Conservation (phyloP, 1,140 invertebrate genomes). For the Spodoptera litura region DNA sequence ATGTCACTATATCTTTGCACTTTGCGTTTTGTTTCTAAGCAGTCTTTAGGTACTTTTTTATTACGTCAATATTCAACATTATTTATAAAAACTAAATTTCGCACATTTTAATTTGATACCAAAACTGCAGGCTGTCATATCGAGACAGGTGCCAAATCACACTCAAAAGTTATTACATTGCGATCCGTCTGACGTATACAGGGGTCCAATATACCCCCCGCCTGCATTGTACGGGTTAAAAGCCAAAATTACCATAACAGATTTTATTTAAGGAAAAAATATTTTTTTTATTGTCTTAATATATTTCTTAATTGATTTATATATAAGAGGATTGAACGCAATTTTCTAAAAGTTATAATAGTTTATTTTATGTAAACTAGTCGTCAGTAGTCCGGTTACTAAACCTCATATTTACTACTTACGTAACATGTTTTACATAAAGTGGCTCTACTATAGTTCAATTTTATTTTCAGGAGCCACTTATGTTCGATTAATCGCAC, state of each 20-base stretch:
- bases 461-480: neutral
- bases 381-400: too few species aligned
- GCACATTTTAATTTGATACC: conserved; percentile 2
- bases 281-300: neutral
- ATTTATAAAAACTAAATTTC: neutral
- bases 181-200: neutral
- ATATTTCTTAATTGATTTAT: neutral
- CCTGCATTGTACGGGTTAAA: conserved; percentile 20
- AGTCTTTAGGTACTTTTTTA: too few species aligned
- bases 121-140: neutral
- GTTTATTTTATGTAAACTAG: too few species aligned
- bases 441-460: neutral
- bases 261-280: conserved; percentile 11
- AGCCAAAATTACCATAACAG: conserved; percentile 19
- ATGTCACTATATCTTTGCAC: too few species aligned
- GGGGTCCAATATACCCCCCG: conserved; percentile 38
- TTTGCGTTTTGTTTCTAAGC: too few species aligned
- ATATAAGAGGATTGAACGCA: too few species aligned
- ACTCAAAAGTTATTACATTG: neutral
- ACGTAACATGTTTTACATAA: too few species aligned
- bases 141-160: conserved; percentile 6
- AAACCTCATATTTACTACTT: too few species aligned
- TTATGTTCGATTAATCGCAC: too few species aligned
- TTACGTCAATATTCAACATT: neutral
- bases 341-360: too few species aligned